A percentile compares a stretch with the other conserved stretches of the same genome.
phyloP scores from a whole-genome alignment of 2,888 invertebrate species.

The Pterostichus madidus region DNA sequence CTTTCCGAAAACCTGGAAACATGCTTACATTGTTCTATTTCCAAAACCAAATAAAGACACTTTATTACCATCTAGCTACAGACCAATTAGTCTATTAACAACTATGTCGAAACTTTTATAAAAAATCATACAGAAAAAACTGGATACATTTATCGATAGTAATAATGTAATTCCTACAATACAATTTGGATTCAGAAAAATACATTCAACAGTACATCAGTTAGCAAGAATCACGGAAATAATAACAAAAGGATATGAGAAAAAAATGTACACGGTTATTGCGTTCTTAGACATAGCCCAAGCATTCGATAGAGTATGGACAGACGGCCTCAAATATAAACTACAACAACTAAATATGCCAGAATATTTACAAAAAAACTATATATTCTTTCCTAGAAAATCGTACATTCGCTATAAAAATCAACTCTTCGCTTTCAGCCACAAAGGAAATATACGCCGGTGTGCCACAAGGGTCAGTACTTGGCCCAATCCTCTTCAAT shows the following conservation, averaged over 20 bases:
- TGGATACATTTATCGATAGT: neutral
- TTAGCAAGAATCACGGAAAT: neutral
- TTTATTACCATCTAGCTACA: constrained; percentile 14
- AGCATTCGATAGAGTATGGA: constrained; percentile 61
- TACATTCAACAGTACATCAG: constrained; percentile 2
- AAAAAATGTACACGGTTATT: neutral
- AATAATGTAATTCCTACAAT: neutral
- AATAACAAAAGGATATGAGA: constrained; percentile 24
- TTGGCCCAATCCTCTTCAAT: constrained; percentile 23
- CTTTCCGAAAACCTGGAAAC: constrained; percentile 66
- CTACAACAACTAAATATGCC: constrained; percentile 13
- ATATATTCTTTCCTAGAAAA: constrained; percentile 69
- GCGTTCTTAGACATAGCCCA: constrained; percentile 23
- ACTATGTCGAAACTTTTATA: constrained; percentile 19
- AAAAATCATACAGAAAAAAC: constrained; percentile 8
- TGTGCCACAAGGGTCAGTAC: constrained; percentile 11
- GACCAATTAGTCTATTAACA: constrained; percentile 47
- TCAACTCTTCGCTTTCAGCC: constrained; percentile 58
- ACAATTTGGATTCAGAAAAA: constrained; percentile 10
- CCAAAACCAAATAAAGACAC: neutral
- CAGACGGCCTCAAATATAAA: constrained; percentile 44
- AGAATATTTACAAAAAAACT: constrained; percentile 66
- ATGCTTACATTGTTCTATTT: constrained; percentile 2
- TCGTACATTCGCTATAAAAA: constrained; percentile 68
- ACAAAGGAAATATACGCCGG: neutral